These are phyloP conservation scores for Anodontia alba DNA, from an alignment of 2,888 invertebrate genomes.

Conservation along the genomic window DNA sequence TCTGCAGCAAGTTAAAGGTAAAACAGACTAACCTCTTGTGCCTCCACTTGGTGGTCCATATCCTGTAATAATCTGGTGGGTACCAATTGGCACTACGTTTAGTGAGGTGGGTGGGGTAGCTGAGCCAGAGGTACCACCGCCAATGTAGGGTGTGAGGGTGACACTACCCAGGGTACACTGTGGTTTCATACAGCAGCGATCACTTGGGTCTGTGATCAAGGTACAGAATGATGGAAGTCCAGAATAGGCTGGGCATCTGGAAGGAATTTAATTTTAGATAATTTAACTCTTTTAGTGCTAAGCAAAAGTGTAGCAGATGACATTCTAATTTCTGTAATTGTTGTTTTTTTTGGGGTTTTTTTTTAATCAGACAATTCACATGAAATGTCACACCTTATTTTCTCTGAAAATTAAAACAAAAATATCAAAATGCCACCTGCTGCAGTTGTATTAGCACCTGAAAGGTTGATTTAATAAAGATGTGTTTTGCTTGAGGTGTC, in stretches of 20 bases:
- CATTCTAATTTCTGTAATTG: no score
- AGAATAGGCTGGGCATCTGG: slow-evolving; percentile 71
- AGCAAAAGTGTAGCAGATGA: no score
- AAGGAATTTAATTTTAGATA: background rate
- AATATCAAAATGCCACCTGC: background rate
- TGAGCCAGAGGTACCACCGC: slow-evolving; percentile 52
- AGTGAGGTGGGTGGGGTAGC: slow-evolving; percentile 66
- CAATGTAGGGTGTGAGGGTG: slow-evolving; percentile 57
- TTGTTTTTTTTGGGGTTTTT: no score
- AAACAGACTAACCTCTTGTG: slow-evolving; percentile 20
- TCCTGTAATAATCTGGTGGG: slow-evolving; percentile 68
- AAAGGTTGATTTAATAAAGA: no score
- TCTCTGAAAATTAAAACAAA: background rate
- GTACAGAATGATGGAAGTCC: slow-evolving; percentile 71
- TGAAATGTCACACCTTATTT: no score
- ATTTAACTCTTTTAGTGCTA: background rate
- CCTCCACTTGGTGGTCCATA: slow-evolving; percentile 60
- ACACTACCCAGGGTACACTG: slow-evolving; percentile 60
- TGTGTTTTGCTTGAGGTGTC: no score
- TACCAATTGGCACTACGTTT: slow-evolving; percentile 71
- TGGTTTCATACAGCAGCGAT: slow-evolving; percentile 73
- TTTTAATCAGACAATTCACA: no score
- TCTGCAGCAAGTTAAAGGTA: no score
- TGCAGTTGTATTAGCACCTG: background rate
- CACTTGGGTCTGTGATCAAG: slow-evolving; percentile 65